These are phyloP conservation scores for Anguilla marmorata DNA, from an alignment of 2,797 vertebrate genomes.

Conservation along the genomic window DNA sequence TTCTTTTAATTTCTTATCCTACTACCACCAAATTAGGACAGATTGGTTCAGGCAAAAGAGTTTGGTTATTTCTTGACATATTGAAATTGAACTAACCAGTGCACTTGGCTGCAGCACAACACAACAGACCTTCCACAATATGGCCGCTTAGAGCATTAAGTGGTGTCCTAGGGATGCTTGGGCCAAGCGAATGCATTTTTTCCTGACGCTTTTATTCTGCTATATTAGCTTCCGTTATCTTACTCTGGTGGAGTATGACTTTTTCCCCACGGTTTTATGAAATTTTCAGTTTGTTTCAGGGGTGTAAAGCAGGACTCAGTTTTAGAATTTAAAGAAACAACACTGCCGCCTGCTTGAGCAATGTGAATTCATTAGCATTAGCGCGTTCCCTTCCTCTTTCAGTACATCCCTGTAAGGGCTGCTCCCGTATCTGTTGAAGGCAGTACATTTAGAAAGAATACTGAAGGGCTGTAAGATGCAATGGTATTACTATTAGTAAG, in stretches of 20 bases:
- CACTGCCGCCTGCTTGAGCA: not conserved
- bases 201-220: not conserved
- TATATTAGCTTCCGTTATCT: not conserved
- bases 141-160: not conserved
- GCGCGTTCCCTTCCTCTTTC: not conserved
- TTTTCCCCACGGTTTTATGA: not conserved
- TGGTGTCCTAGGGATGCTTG: not conserved
- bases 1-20: not conserved
- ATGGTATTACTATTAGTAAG: not conserved
- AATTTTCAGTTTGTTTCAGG: not conserved
- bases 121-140: not conserved
- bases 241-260: not conserved
- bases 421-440: not conserved
- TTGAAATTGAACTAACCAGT: not conserved
- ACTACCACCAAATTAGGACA: not conserved
- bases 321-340: not conserved
- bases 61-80: not conserved
- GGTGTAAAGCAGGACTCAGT: not conserved
- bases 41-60: not conserved
- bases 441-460: not conserved
- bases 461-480: slow-evolving; percentile 7
- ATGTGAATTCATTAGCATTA: not conserved
- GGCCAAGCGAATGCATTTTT: not conserved
- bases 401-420: not conserved
- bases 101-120: not conserved